A percentile compares a stretch with the other conserved stretches of the same genome.
These are phyloP conservation scores for Nematopogon swammerdamellus DNA, from an alignment of 2,888 invertebrate genomes.

Conservation along the genomic window DNA sequence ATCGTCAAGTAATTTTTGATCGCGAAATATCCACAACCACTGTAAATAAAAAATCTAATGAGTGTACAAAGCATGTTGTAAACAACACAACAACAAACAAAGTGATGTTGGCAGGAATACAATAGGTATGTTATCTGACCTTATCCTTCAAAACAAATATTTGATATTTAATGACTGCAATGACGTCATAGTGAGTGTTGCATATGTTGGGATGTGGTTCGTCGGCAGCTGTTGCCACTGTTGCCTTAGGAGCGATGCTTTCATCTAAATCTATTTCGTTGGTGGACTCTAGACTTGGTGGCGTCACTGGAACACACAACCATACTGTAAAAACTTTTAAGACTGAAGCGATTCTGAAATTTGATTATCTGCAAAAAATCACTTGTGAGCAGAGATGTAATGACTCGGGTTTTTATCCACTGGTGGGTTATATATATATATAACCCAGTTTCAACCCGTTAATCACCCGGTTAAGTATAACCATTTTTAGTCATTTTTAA, in stretches of 20 bases:
- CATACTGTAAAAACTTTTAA: not conserved
- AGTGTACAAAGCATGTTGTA: too few species aligned
- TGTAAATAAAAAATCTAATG: not conserved
- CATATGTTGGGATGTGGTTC: constrained; percentile 61
- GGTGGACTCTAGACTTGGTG: constrained; percentile 21
- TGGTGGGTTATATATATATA: too few species aligned
- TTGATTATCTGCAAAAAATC: too few species aligned
- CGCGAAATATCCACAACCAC: not conserved
- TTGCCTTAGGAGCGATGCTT: constrained; percentile 17
- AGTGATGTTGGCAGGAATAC: too few species aligned
- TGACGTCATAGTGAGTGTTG: constrained; percentile 64
- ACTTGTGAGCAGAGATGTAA: too few species aligned
- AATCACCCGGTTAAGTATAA: too few species aligned
- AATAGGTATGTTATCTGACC: constrained; percentile 33
- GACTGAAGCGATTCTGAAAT: too few species aligned
- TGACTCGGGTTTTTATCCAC: too few species aligned
- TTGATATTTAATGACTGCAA: constrained; percentile 58
- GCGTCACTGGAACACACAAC: not conserved
- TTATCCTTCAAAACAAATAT: constrained; percentile 58
- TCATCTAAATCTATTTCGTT: constrained; percentile 31
- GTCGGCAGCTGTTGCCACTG: constrained; percentile 18
- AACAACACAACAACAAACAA: too few species aligned
- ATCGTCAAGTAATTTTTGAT: not conserved
- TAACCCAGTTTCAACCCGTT: too few species aligned
- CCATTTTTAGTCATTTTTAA: too few species aligned